phyloP scores from a whole-genome alignment of 2,113 vertebrate species.

The Furnarius figulus region DNA sequence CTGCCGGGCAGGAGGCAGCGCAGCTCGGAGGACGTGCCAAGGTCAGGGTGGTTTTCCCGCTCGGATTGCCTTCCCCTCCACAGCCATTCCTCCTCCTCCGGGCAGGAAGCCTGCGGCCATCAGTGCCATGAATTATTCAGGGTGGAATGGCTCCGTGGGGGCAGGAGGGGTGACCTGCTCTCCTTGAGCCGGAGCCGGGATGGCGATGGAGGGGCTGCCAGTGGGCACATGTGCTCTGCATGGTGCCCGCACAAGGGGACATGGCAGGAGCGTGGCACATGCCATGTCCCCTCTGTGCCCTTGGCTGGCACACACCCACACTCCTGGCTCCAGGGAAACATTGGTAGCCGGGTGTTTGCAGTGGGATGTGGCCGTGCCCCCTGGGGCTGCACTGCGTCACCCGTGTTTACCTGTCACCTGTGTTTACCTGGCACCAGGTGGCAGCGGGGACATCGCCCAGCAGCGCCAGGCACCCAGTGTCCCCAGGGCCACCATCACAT shows the following conservation, averaged over 20 bases:
- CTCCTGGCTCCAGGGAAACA: not conserved
- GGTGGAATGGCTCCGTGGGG: not conserved
- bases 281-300: fast-evolving
- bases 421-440: not conserved
- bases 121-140: constrained; percentile 71
- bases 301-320: not conserved
- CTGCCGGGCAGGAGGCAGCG: not conserved
- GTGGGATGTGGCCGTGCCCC: not conserved
- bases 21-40: not conserved
- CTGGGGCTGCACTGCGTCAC: not conserved
- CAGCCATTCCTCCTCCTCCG: not conserved
- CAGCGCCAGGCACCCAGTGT: not conserved
- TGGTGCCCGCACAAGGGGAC: not conserved
- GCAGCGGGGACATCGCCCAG: not conserved
- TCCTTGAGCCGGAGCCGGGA: constrained; percentile 38
- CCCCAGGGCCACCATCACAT: not conserved
- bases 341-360: not conserved
- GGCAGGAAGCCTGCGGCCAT: constrained; percentile 61
- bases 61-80: constrained; percentile 7
- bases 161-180: constrained; percentile 48
- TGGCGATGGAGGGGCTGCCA: not conserved
- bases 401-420: not conserved
- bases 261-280: fast-evolving
- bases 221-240: fast-evolving
- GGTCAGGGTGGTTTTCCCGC: constrained; percentile 13